phyloP scores from a whole-genome alignment of 2,797 vertebrate genomes.

The Halcyon smyrnensis region DNA sequence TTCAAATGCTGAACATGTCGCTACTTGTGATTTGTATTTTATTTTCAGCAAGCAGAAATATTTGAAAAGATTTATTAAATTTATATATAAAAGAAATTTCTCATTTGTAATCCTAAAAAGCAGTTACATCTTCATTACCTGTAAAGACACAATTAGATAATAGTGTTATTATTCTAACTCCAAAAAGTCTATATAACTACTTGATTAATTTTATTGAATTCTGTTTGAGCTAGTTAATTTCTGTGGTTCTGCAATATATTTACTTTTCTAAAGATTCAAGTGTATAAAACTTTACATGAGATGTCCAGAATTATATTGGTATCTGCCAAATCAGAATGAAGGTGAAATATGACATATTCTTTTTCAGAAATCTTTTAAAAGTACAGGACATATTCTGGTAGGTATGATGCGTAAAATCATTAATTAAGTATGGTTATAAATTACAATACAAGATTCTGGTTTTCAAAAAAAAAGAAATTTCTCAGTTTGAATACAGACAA shows the following conservation, averaged over 20 bases:
- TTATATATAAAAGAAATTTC: background rate
- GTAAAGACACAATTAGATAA: constrained; percentile 19
- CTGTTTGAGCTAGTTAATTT: background rate
- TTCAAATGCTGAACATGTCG: background rate
- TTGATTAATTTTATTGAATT: background rate
- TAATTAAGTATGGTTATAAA: background rate
- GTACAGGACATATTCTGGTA: background rate
- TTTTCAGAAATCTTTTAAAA: constrained; percentile 40
- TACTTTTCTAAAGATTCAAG: constrained; percentile 59
- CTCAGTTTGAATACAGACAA: constrained; percentile 66
- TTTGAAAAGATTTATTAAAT: constrained; percentile 20
- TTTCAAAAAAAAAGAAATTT: background rate
- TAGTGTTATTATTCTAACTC: background rate
- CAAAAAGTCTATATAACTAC: background rate
- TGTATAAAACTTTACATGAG: constrained; percentile 65
- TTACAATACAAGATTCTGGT: background rate
- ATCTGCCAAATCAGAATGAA: constrained; percentile 56
- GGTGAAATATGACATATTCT: constrained; percentile 17
- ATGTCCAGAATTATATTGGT: constrained; percentile 54
- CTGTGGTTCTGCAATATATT: background rate
- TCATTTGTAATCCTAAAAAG: constrained; percentile 21
- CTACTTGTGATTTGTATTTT: background rate
- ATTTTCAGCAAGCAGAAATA: background rate
- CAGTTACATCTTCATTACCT: constrained; percentile 31
- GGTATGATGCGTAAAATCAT: background rate